Conservation (phyloP, 2,888 invertebrate genomes). For the Dynastes grantii region DNA sequence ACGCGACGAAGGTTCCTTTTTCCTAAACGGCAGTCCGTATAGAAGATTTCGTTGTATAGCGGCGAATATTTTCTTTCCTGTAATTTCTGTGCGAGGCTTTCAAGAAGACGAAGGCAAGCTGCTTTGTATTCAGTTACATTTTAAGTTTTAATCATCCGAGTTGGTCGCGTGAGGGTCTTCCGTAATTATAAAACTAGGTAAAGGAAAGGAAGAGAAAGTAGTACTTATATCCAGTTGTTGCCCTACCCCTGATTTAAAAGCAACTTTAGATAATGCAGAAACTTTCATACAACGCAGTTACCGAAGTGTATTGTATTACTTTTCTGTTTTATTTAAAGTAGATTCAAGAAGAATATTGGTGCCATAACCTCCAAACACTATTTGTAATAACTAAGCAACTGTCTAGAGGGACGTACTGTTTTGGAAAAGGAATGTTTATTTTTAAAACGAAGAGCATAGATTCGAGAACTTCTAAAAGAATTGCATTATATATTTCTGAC, state of each 20-base stretch:
- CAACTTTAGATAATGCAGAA: too few species aligned
- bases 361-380: too few species aligned
- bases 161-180: conserved; percentile 8
- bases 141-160: conserved; percentile 47
- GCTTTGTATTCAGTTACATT: conserved; percentile 37
- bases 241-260: background rate
- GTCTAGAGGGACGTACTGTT: too few species aligned
- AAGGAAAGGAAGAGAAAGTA: background rate
- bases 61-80: conserved; percentile 42
- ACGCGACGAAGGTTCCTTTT: conserved; percentile 12
- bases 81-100: conserved; percentile 41
- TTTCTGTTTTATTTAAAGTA: too few species aligned
- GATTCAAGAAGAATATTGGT: too few species aligned
- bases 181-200: conserved; percentile 21
- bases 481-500: too few species aligned
- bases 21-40: conserved; percentile 19
- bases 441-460: too few species aligned
- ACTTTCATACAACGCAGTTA: too few species aligned
- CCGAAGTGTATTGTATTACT: too few species aligned
- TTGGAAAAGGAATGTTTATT: too few species aligned
- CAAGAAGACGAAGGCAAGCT: conserved; percentile 27
- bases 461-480: too few species aligned
- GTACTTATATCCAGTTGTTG: background rate
- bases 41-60: conserved; percentile 24
- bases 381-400: too few species aligned